phyloP scores from a whole-genome alignment of 2,113 vertebrate genomes.

The Malaclemys terrapin region DNA sequence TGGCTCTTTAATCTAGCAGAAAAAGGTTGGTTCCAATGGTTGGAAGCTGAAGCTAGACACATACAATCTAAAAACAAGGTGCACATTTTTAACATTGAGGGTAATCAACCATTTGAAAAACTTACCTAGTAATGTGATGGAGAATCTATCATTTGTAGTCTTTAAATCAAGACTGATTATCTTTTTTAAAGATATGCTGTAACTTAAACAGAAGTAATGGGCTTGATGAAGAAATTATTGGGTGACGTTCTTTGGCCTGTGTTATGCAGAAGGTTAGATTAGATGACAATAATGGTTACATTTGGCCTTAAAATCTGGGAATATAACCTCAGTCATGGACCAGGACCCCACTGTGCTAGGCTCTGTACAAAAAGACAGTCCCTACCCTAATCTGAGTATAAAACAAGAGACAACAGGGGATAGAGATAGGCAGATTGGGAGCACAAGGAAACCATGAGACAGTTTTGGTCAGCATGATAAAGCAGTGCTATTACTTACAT shows the following conservation, averaged over 20 bases:
- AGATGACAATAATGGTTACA: not conserved
- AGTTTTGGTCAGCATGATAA: not conserved
- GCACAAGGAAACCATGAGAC: not conserved
- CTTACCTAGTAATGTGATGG: not conserved
- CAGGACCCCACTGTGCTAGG: not conserved
- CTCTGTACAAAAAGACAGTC: not conserved
- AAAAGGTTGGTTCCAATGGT: not conserved
- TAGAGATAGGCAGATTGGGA: not conserved
- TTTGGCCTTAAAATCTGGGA: not conserved
- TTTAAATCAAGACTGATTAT: not conserved
- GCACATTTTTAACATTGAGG: not conserved
- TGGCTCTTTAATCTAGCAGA: not conserved
- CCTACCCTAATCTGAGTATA: not conserved
- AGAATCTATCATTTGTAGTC: not conserved
- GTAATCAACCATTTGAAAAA: not conserved
- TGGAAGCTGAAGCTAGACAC: not conserved
- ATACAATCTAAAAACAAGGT: slow-evolving; percentile 1
- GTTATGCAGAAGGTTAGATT: not conserved
- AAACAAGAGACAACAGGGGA: not conserved
- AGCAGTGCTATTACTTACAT: not conserved
- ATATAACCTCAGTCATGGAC: not conserved
- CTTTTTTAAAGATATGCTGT: not conserved
- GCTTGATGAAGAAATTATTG: not conserved
- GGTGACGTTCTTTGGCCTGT: not conserved
- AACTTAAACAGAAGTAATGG: not conserved